Base-by-base conservation (phyloP, 1,140 invertebrate species). In the Galleria mellonella region DNA sequence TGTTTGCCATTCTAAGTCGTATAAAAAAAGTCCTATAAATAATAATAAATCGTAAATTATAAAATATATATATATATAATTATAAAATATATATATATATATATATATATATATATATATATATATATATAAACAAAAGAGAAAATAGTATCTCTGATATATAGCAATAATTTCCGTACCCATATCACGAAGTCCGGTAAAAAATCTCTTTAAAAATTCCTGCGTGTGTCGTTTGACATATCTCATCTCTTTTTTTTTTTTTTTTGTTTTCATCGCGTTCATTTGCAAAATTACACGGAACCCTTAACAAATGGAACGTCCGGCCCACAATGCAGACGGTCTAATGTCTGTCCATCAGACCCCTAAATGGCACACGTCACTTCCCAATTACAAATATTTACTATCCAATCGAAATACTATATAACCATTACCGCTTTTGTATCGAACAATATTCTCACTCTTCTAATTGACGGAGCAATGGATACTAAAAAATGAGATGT, bases 331-430 rank as follows among this genome's bases (percentile, higher is more conserved):
- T 41, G 64, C 73, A 82, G 77, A 82, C 77, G 66, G 63, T 64
- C 69, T 82, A 82, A 82, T 82, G 77, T 73, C 56, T 55, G 51
- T 64, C 77, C 75, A 82, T 82, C 77, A 79, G 71, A 51, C 58
- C 72, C 67, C 70, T 75, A 82, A 82, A 82, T 76, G 75, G 72
- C 66, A 70, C 63, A 73, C 69, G 73, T 78, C 74, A 77, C 63
- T 66, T 64, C 62, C 60, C 72, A 70, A 78, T 82, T 68, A 72
- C 58, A 52, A 46, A 40, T 45, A 46, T 36, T 44, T n/a, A 53
- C 31, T 27, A 15, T 15, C n/a, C 11, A 43, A 36, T 6, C 14
- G 15, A 44, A 11, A 1, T n/a, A 11, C 36, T 14, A 35, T 31
- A 28, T 10, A 5, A 60, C 35, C 73, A 72, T 62, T 69, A 55